Evolutionary conservation across 2,113 vertebrate genomes (phyloP), one percentile per base, ranked within the genome.

Genomic region (Hassar affinis): DNA sequence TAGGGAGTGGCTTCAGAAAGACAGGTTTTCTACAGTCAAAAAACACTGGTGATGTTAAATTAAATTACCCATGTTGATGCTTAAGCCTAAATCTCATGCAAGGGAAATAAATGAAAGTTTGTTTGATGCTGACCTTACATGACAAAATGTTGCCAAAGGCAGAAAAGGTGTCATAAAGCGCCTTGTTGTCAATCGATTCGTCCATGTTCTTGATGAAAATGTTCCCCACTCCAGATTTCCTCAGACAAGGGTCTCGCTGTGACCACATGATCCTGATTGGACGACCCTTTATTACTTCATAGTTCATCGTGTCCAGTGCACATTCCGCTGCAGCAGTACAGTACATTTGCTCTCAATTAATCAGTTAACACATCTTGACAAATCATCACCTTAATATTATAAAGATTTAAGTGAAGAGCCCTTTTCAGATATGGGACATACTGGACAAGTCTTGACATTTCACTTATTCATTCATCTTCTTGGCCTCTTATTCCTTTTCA

Each of bases 261-360:
- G 98, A 99, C 98, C 98, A 99, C 98, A 99, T 99, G 90, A 99
- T 98, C 71, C 98, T 93, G 79, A 99, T 96, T 33, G 98, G 97
- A 1, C 95, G 95, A 82, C 97, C 98, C 90, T 98, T 99, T 88
- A 99, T 95, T 74, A 99, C 94, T 49, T 99, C 98, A 0, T 98
- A 99, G 90, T 99, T 99, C 98, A 99, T 98, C 0, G 98, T 99
- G 90, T 99, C 98, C 89, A 99, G 91, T 25, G 98, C 98, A 78
- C 97, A 95, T 90, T 99, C 98, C 49, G 98, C 98, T 99, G 88
- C n/a, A 49, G 45, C 45, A 52, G 49, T 11, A 33, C 75, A 88
- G 87, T 22, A 17, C 5, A 80, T 10, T 66, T 68, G 18, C 8
- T 54, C 3, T 52, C 11, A n/a, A 7, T 45, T n/a, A n/a, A n/a